A percentile compares a stretch with the other conserved stretches of the same genome.
phyloP scores from a whole-genome alignment of 92 coral and sea anemone species.

The Phymanthus crucifer region DNA sequence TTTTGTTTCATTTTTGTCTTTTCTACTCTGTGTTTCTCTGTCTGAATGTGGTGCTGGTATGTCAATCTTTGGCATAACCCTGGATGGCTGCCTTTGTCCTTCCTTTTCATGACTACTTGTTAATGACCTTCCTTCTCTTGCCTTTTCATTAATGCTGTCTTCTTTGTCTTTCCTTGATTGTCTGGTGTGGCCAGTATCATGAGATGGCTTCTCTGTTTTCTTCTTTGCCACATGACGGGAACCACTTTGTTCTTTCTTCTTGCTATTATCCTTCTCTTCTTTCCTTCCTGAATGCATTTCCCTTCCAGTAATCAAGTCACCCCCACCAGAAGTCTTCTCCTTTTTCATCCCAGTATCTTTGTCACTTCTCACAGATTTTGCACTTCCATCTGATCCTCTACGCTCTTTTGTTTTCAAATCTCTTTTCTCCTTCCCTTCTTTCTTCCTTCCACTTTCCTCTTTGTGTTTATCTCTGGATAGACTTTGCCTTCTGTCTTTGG shows the following conservation, averaged over 20 bases:
- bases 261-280: neutral
- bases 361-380: neutral
- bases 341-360: neutral
- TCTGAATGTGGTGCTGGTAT: neutral
- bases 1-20: neutral
- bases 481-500: neutral
- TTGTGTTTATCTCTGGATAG: neutral
- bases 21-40: neutral
- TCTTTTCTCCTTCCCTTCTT: slow-evolving; percentile 10
- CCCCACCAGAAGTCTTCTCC: neutral
- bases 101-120: neutral
- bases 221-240: neutral
- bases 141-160: neutral
- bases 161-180: neutral
- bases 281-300: neutral
- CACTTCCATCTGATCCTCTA: neutral
- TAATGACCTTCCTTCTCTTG: neutral
- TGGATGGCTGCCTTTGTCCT: neutral
- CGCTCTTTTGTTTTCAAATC: neutral
- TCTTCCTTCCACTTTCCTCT: slow-evolving; percentile 2
- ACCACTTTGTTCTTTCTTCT: neutral
- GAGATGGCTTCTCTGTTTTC: neutral
- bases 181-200: neutral
- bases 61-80: neutral
- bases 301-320: too few species aligned